Evolutionary conservation across 2,888 invertebrate species (phyloP).

Genomic region (Drosophila rubida): DNA sequence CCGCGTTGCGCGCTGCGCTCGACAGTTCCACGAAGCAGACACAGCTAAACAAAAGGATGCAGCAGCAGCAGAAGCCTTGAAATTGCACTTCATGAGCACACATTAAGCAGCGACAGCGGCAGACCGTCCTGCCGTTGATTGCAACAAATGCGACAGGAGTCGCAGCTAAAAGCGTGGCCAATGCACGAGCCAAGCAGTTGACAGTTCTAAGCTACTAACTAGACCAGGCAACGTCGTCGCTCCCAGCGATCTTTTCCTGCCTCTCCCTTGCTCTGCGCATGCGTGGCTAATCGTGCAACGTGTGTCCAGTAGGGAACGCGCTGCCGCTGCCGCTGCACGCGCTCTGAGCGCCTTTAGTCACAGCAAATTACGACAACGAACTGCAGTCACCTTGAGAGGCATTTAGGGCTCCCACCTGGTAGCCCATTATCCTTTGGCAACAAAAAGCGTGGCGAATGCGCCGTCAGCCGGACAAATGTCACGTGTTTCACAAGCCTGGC

Average conservation of each 20-base stretch:
- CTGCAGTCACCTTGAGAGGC: conserved; percentile 58
- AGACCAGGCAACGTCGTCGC: conserved; percentile 17
- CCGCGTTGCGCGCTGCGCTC: conserved; percentile 18
- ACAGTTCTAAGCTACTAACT: conserved; percentile 74
- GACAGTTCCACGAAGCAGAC: conserved; percentile 59
- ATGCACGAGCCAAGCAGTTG: conserved; percentile 60
- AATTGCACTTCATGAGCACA: conserved; percentile 71
- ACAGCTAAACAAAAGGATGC: conserved; percentile 38
- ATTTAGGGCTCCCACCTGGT: conserved; percentile 70
- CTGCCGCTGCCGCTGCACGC: conserved; percentile 49
- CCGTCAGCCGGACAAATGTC: conserved; percentile 71
- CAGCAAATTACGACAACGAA: conserved; percentile 65
- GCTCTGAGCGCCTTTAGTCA: conserved; percentile 68
- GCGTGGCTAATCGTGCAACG: conserved; percentile 70
- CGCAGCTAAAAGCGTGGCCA: conserved; percentile 50
- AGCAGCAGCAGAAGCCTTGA: conserved; percentile 62
- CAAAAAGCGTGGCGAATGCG: conserved; percentile 64
- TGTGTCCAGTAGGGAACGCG: conserved; percentile 59
- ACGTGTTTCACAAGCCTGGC: conserved; percentile 36
- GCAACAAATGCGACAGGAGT: conserved; percentile 36
- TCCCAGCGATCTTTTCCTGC: not conserved
- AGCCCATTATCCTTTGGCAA: conserved; percentile 73
- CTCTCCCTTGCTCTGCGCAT: conserved; percentile 47
- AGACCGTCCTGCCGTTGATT: conserved; percentile 45
- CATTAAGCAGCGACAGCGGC: conserved; percentile 67